phyloP scores from a whole-genome alignment of 1,140 invertebrate species.

The Zophobas atratus region DNA sequence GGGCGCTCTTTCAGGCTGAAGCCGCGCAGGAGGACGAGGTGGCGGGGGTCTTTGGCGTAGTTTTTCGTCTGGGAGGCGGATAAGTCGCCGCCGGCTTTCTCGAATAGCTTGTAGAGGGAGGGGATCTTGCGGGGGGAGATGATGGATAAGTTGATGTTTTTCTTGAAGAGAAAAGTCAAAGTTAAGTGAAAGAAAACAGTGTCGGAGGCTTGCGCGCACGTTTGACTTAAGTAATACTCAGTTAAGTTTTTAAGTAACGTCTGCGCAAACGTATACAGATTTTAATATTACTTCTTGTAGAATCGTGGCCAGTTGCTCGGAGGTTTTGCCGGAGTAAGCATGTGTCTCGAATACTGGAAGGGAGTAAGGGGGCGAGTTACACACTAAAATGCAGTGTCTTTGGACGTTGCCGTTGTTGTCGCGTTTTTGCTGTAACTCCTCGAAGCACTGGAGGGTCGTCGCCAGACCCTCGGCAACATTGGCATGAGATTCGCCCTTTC shows the following conservation, averaged over 20 bases:
- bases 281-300: constrained; percentile 77
- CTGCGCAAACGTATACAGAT: too few species aligned
- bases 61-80: constrained; percentile 86
- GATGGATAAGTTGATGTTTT: constrained; percentile 89
- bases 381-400: constrained; percentile 90
- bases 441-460: constrained; percentile 88
- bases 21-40: constrained; percentile 86
- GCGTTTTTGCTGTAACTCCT: constrained; percentile 84
- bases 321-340: constrained; percentile 79
- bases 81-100: constrained; percentile 89
- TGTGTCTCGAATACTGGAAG: constrained; percentile 87
- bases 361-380: constrained; percentile 94
- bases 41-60: constrained; percentile 90
- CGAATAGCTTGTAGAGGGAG: constrained; percentile 82
- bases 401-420: constrained; percentile 72
- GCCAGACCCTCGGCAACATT: constrained; percentile 93
- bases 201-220: too few species aligned
- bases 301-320: constrained; percentile 82
- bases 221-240: too few species aligned
- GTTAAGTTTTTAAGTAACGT: too few species aligned
- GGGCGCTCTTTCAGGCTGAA: constrained; percentile 87
- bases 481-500: constrained; percentile 89
- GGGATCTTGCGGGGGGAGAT: constrained; percentile 91
- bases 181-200: too few species aligned
- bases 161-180: constrained; percentile 70